Base-by-base conservation (phyloP, 2,797 vertebrate species). In the Hozukius guyotensis region DNA sequence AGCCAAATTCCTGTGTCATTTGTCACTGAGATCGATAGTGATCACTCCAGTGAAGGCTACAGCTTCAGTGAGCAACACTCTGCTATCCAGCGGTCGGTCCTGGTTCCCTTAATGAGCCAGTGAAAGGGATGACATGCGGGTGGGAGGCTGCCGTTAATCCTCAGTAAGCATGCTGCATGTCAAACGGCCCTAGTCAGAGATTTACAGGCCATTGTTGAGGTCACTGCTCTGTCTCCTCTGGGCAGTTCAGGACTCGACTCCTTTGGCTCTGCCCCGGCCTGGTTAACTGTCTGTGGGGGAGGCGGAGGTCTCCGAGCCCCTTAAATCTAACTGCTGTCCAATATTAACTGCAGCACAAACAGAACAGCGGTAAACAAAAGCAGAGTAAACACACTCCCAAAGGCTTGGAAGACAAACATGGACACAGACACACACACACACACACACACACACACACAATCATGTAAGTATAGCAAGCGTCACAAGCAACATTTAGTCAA, bases 281-380 rank as follows among this genome's bases (percentile, higher is more conserved):
- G 80, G 84, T 88, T 78, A 65, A 79, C 83, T 63, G 76, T 80
- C 64, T 82, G 79, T 62, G 80, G 78, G 87, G 88, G 88, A 77
- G 82, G 78, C 36, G 8, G 69, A 83, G 88, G 86, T 86, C 88
- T 68, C 76, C 3, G 67, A 89, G 77, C 79, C 62, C 74, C 87
- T 90, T 88, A 89, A 94, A 92, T 94, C 90, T 91, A 82, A 91
- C 87, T 65, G 80, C 88, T 90, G 94, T 96, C 93, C 92, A 96
- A 96, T 93, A 96, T 96, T 95, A 96, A 96, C 96, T 90, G 86
- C 86, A 95, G 87, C 82, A 95, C 94, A 96, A 96, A 96, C 93
- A 96, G 84, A 92, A 59, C 83, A 71, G 88, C 31, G 81, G 93
- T 95, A 96, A 96, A 96, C 95, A 96, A 91, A 92, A 84, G 85